phyloP scores from a whole-genome alignment of 2,797 vertebrate genomes.

The Onychomys arenicola region DNA sequence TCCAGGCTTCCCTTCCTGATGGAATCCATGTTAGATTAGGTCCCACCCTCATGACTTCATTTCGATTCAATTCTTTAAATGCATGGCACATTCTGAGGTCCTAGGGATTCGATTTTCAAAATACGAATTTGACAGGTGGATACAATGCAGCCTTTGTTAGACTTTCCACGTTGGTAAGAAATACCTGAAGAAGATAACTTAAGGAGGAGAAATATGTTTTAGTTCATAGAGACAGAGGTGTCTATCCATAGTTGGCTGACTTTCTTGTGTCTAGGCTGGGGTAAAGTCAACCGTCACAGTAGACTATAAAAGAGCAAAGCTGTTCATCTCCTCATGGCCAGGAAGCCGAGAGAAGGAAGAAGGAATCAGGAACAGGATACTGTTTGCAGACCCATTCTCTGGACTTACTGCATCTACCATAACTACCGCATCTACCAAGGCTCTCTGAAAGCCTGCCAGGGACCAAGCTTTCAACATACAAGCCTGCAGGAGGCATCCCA shows the following conservation, averaged over 20 bases:
- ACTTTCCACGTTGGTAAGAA: background rate
- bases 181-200: background rate
- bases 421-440: background rate
- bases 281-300: background rate
- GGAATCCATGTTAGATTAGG: background rate
- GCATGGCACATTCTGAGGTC: background rate
- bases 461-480: background rate
- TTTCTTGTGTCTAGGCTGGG: background rate
- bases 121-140: background rate
- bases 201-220: background rate
- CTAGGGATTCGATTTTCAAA: background rate
- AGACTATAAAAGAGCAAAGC: background rate
- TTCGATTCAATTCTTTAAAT: constrained; percentile 1
- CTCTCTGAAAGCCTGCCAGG: background rate
- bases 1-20: background rate
- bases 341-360: background rate
- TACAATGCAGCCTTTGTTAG: background rate
- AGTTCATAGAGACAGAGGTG: background rate
- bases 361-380: too few relatives aligned
- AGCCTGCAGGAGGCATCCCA: background rate
- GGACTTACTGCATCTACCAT: background rate
- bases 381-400: background rate
- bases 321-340: background rate
- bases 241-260: background rate
- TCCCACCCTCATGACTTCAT: background rate